Conservation (phyloP, 2,113 vertebrate genomes). For the Synchiropus splendidus region DNA sequence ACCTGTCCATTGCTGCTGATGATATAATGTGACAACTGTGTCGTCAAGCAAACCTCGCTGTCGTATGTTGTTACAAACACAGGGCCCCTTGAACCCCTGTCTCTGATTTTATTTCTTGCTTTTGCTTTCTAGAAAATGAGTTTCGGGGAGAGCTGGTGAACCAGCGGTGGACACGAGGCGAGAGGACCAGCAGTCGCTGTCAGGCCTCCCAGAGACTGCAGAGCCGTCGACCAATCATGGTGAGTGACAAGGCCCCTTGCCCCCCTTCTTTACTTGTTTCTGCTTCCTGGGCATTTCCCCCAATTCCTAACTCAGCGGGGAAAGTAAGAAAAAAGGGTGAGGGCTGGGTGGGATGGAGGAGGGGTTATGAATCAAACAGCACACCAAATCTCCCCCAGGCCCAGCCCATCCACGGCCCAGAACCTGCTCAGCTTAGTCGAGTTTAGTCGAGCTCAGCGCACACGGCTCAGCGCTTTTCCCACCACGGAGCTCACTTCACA, state of each 20-base stretch:
- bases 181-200: constrained; percentile 82
- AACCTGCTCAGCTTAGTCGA: constrained; percentile 20
- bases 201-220: constrained; percentile 73
- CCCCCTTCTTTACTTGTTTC: constrained; percentile 20
- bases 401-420: constrained; percentile 27
- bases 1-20: constrained; percentile 16
- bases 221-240: constrained; percentile 75
- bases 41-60: not conserved
- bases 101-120: not conserved
- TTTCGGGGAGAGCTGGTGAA: constrained; percentile 92
- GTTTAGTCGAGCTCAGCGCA: constrained; percentile 41
- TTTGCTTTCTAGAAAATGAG: constrained; percentile 80
- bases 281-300: constrained; percentile 54
- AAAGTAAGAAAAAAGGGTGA: constrained; percentile 17
- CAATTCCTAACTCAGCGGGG: constrained; percentile 45
- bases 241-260: constrained; percentile 54
- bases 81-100: no score
- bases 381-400: constrained; percentile 31
- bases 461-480: constrained; percentile 38
- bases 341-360: not conserved
- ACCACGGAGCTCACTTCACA: constrained; percentile 46
- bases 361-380: constrained; percentile 39
- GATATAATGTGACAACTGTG: constrained; percentile 27
- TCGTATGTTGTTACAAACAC: not conserved
- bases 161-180: constrained; percentile 90